phyloP scores from a whole-genome alignment of 2,113 vertebrate genomes.

The Podocnemis expansa region DNA sequence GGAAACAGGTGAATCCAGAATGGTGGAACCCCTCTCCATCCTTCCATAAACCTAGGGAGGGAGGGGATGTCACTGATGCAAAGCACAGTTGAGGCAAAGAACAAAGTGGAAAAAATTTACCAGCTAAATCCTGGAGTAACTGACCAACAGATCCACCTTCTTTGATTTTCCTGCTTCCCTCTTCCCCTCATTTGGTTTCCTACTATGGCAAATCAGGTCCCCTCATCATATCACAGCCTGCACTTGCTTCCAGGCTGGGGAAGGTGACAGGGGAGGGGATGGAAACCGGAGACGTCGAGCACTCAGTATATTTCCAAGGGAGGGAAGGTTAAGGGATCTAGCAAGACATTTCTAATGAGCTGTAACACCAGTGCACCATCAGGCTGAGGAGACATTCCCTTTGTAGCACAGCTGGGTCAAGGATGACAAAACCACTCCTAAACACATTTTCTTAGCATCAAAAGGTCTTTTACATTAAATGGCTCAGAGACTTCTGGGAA shows the following conservation, averaged over 20 bases:
- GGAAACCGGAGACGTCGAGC: rapidly evolving
- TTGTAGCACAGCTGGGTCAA: not conserved
- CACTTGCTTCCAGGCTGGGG: rapidly evolving
- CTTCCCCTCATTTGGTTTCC: not conserved
- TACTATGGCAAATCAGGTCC: not conserved
- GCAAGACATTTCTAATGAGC: not conserved
- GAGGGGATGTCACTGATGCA: rapidly evolving
- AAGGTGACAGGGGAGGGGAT: rapidly evolving
- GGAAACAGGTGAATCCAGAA: not conserved
- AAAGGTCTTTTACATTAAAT: not conserved
- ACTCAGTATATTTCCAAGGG: not conserved
- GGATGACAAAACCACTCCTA: not conserved
- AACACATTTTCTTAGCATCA: not conserved
- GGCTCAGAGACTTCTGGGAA: not conserved
- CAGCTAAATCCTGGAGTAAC: not conserved
- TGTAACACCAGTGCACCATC: not conserved
- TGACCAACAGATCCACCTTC: no score
- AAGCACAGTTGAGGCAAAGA: rapidly evolving
- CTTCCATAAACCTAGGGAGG: rapidly evolving
- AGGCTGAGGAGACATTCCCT: not conserved
- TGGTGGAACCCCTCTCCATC: no score
- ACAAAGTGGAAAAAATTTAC: not conserved
- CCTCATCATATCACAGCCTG: not conserved
- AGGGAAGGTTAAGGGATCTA: not conserved
- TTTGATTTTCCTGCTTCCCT: not conserved